Percentiles rank a stretch among this genome's conserved stretches.
These are phyloP conservation scores for Bombus difficillimus DNA, from an alignment of 1,140 invertebrate species.

Conservation along the genomic window DNA sequence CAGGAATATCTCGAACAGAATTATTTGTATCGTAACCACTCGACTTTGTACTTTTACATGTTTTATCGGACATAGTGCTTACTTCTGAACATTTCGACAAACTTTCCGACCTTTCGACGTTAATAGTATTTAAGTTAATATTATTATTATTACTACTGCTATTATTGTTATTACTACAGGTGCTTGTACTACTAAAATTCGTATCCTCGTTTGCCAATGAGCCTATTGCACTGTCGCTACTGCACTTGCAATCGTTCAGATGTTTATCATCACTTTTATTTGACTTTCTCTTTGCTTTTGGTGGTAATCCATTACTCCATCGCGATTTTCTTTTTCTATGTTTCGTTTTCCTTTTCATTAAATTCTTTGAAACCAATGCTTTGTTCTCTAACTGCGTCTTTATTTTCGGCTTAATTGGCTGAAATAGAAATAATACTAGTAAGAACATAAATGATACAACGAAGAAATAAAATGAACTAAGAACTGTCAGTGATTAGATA, in stretches of 20 bases:
- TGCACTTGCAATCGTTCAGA: conserved; percentile 36
- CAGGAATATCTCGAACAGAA: conserved; percentile 39
- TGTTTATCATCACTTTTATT: conserved; percentile 38
- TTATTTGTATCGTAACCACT: conserved; percentile 62
- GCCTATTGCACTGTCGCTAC: conserved; percentile 42
- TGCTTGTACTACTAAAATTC: conserved; percentile 58
- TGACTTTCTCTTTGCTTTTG: conserved; percentile 50
- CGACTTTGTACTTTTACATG: conserved; percentile 50
- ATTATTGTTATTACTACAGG: conserved; percentile 54
- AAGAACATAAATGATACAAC: not conserved
- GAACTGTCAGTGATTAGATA: conserved; percentile 14
- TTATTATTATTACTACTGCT: conserved; percentile 43
- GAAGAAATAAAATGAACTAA: not conserved
- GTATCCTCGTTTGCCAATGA: conserved; percentile 61
- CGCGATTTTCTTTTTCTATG: conserved; percentile 61
- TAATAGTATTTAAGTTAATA: conserved; percentile 23
- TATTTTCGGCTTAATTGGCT: conserved; percentile 57
- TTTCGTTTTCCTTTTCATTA: not conserved
- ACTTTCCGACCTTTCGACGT: conserved; percentile 47
- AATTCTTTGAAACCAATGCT: not conserved
- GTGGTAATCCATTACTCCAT: conserved; percentile 72
- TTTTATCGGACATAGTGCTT: conserved; percentile 11
- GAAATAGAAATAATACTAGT: conserved; percentile 7
- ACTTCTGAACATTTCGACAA: conserved; percentile 58
- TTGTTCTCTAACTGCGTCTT: conserved; percentile 10